Conservation (phyloP, 2,888 invertebrate species). For the Incurvaria masculella region DNA sequence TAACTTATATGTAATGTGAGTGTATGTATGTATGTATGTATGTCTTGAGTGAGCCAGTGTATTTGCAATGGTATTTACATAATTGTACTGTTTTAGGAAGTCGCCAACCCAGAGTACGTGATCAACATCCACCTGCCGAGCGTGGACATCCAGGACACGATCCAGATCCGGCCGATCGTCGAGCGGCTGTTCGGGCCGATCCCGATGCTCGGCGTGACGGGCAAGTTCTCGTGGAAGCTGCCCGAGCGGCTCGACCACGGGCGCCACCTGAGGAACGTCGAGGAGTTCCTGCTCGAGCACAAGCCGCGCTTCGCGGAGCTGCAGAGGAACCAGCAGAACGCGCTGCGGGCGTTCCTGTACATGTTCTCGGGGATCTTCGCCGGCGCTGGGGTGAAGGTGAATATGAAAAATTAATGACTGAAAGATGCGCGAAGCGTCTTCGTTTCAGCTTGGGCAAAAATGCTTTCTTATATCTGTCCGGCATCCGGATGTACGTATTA, state of each 20-base stretch:
- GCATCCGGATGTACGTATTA: no score
- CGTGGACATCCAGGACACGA: conserved; percentile 34
- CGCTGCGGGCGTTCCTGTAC: conserved; percentile 39
- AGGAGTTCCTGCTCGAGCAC: conserved; percentile 34
- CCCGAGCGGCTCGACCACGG: conserved; percentile 48
- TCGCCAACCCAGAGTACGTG: conserved; percentile 25
- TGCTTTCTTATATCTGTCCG: no score
- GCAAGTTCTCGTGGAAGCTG: conserved; percentile 31
- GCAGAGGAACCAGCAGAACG: conserved; percentile 37
- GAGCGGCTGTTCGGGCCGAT: conserved; percentile 33
- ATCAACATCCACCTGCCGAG: conserved; percentile 38
- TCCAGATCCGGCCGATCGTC: conserved; percentile 31
- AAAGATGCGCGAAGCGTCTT: no score
- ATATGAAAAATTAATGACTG: no score
- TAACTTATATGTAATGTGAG: no score
- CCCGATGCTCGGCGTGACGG: conserved; percentile 31
- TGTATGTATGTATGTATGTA: no score
- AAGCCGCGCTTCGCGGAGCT: conserved; percentile 32
- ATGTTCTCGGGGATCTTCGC: conserved; percentile 41
- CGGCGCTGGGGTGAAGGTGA: conserved; percentile 28
- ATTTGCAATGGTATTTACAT: no score
- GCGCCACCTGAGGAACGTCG: conserved; percentile 36
- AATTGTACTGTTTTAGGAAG: conserved; percentile 37
- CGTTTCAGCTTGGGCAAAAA: no score
- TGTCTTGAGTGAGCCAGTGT: no score